phyloP scores from a whole-genome alignment of 2,113 vertebrate species.

The Sprattus sprattus region DNA sequence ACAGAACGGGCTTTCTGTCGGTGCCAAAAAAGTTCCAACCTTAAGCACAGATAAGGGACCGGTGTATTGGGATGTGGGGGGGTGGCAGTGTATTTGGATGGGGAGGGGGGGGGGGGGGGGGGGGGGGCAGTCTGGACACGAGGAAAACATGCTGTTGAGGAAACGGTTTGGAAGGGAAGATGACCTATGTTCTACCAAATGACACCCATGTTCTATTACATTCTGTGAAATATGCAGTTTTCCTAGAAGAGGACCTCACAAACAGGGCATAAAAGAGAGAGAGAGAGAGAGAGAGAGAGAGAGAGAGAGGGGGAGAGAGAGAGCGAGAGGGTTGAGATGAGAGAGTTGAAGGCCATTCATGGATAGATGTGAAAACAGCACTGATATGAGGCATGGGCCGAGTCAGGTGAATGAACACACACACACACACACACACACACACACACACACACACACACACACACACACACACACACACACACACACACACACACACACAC shows the following conservation, averaged over 20 bases:
- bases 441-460: background rate
- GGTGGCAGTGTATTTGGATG: no score
- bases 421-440: background rate
- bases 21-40: background rate
- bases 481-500: background rate
- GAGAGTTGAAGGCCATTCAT: background rate
- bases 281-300: conserved; percentile 14
- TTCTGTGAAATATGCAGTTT: conserved; percentile 3
- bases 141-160: no score
- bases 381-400: background rate
- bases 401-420: background rate
- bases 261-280: conserved; percentile 28
- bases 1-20: conserved; percentile 41
- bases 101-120: no score
- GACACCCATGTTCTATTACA: background rate
- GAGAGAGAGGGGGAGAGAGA: conserved; percentile 12
- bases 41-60: conserved; percentile 18
- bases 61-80: background rate
- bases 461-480: background rate
- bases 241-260: background rate
- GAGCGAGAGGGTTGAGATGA: conserved; percentile 19
- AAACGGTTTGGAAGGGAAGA: background rate
- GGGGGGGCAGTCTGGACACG: no score
- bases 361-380: background rate
- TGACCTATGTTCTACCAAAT: background rate